Conservation (phyloP, 2,113 vertebrate species). For the Sarotherodon lohbergeri region DNA sequence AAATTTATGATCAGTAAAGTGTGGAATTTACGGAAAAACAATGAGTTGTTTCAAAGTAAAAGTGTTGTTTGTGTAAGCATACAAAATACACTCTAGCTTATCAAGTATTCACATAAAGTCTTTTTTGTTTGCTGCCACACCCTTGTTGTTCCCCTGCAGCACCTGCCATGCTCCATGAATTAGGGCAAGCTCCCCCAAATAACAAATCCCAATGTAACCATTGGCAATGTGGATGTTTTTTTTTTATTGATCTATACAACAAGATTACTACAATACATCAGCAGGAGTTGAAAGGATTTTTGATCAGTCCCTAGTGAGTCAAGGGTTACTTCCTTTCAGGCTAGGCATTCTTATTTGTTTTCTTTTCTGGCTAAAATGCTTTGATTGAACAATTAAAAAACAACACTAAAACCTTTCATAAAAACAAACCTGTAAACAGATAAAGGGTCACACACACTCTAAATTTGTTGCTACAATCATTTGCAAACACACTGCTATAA, state of each 20-base stretch:
- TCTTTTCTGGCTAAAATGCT: neutral
- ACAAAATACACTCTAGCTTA: neutral
- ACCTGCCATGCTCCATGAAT: neutral
- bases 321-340: neutral
- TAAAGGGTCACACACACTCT: neutral
- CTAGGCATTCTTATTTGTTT: neutral
- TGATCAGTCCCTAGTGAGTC: conserved; percentile 26
- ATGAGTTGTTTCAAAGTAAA: neutral
- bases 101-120: neutral
- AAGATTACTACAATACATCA: conserved; percentile 30
- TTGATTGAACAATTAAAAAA: neutral
- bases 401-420: neutral
- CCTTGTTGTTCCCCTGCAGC: neutral
- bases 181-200: neutral
- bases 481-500: neutral
- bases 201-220: conserved; percentile 13
- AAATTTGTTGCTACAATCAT: neutral
- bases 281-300: conserved; percentile 8
- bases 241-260: conserved; percentile 1
- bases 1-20: neutral
- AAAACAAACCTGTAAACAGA: neutral
- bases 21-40: neutral
- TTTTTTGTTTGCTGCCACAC: neutral
- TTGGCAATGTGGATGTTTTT: neutral
- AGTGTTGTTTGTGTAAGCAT: neutral